Evolutionary conservation across 2,888 invertebrate genomes (phyloP), one percentile per base, ranked within the genome.

Genomic region (Poecilobothrus nobilitatus): DNA sequence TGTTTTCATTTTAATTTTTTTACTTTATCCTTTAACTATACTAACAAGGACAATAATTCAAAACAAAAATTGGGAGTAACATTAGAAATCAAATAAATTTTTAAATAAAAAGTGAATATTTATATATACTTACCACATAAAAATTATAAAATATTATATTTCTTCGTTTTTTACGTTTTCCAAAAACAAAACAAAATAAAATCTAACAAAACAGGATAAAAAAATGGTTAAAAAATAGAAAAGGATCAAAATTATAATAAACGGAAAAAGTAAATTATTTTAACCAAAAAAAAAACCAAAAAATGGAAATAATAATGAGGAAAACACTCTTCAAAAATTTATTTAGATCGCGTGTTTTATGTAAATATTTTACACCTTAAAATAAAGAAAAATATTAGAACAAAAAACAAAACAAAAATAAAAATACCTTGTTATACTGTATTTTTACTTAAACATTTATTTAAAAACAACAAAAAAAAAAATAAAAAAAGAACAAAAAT

Each of bases 331-430:
- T 63, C 63, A 63, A 63, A 21, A 62, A 63, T 27, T 63, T 18
- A 27, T 53, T 63, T 27, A 27, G 27, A 63, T 63, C 63, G 63
- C 63, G 63, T 63, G 63, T 18, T 63, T 22, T 63, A 63, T 27
- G 63, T 27, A 63, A 63, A 63, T 63, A 63, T 63, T 63, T 63
- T 18, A 63, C 63, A 63, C 22, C 63, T 27, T 15, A 63, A 63
- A 53, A 53, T 53, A 63, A 63, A 63, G 27, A 27, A 27, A 3
- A 27, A 63, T 22, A 8, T 2, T 22, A 27, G 27, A 27, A 63
- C 27, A 22, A 18, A 22, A 27, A 63, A 63, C 6, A 63, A 62
- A 62, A 22, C 18, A 27, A 15, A 33, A 27, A 27, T 27, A 27
- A 27, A 15, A 63, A 63, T 5, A 27, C 53, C 53, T 53, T 53